Evolutionary conservation across 2,113 vertebrate genomes (phyloP).

Genomic region (Electrona antarctica): DNA sequence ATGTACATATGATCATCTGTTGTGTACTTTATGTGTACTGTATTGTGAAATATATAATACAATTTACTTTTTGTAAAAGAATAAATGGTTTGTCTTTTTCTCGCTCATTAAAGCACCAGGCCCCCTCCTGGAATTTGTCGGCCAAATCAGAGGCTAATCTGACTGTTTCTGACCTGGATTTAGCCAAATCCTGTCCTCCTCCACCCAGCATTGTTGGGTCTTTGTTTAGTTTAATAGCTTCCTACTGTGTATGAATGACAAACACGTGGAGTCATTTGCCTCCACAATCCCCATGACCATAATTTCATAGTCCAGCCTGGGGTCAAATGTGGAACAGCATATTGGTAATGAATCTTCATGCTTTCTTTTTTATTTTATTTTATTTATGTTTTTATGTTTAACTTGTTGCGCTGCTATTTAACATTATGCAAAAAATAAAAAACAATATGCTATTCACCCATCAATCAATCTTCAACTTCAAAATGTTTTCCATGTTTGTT

Average conservation of each 20-base stretch:
- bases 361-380: neutral
- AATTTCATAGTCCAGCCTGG: conserved; percentile 13
- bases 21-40: conserved; percentile 52
- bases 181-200: conserved; percentile 40
- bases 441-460: too few relatives aligned
- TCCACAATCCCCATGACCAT: neutral
- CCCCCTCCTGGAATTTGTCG: conserved; percentile 25
- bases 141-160: conserved; percentile 53
- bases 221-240: conserved; percentile 47
- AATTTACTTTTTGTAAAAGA: conserved; percentile 59
- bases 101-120: neutral
- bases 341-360: conserved; percentile 32
- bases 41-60: conserved; percentile 66
- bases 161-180: conserved; percentile 63
- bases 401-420: neutral
- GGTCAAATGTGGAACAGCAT: conserved; percentile 50
- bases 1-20: conserved; percentile 58
- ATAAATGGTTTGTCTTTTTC: conserved; percentile 34
- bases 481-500: too few relatives aligned
- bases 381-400: neutral
- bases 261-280: conserved; percentile 42
- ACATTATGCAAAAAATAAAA: neutral
- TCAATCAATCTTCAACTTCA: too few relatives aligned
- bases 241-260: conserved; percentile 31
- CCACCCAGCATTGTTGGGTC: conserved; percentile 50